Percentiles rank a stretch among this genome's conserved stretches.
Conservation (phyloP, 2,113 vertebrate species). For the Phyllopteryx taeniolatus region DNA sequence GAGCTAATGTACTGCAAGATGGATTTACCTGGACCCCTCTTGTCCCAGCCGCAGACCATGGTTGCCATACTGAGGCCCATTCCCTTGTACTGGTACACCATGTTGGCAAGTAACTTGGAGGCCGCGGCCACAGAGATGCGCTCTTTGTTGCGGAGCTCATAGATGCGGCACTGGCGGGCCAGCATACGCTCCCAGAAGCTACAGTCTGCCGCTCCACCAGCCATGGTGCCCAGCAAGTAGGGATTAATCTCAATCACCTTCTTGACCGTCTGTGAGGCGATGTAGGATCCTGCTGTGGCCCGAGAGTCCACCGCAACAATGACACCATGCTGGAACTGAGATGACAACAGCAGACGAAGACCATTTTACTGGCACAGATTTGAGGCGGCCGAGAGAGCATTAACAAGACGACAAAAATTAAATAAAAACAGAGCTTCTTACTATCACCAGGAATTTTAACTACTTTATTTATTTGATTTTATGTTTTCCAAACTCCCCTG, state of each 20-base stretch:
- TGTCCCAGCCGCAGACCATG: constrained; percentile 96
- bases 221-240: constrained; percentile 89
- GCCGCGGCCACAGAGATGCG: constrained; percentile 89
- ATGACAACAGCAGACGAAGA: constrained; percentile 9
- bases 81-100: constrained; percentile 95
- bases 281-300: constrained; percentile 86
- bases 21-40: constrained; percentile 84
- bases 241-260: constrained; percentile 94
- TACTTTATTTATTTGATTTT: too few relatives aligned
- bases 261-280: constrained; percentile 88
- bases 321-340: constrained; percentile 84
- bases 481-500: too few relatives aligned
- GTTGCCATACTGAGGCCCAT: constrained; percentile 94
- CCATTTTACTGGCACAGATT: background rate
- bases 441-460: too few relatives aligned
- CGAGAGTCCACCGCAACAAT: constrained; percentile 89
- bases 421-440: background rate
- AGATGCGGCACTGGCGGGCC: constrained; percentile 88
- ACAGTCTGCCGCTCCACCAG: constrained; percentile 87
- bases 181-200: constrained; percentile 90
- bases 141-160: constrained; percentile 91
- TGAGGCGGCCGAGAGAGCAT: background rate
- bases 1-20: background rate
- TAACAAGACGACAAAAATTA: background rate
- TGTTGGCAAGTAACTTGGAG: constrained; percentile 92